Conservation (phyloP, 2,797 vertebrate genomes). For the Tachyglossus aculeatus region DNA sequence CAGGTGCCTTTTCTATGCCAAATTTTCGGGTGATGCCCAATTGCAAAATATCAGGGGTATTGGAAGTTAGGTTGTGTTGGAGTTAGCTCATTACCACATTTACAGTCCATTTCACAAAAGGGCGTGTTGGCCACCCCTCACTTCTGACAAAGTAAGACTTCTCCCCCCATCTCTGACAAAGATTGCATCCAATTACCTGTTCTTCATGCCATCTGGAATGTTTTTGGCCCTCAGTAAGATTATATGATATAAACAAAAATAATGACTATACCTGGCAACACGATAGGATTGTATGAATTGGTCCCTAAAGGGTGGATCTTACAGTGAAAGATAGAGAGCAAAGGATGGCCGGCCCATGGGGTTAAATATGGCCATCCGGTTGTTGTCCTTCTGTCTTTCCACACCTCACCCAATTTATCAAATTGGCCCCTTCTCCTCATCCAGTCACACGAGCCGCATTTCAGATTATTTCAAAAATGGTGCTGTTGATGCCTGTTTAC, state of each 20-base stretch:
- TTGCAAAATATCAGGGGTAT: conserved; percentile 56
- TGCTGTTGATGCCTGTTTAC: too few relatives aligned
- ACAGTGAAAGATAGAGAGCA: conserved; percentile 3
- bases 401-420: not conserved
- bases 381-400: not conserved
- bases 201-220: conserved; percentile 61
- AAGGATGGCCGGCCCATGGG: not conserved
- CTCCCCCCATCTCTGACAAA: too few relatives aligned
- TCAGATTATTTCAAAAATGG: too few relatives aligned
- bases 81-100: conserved; percentile 67
- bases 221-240: conserved; percentile 63
- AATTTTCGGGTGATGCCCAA: conserved; percentile 60
- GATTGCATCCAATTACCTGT: conserved; percentile 60
- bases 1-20: conserved; percentile 68
- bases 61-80: conserved; percentile 59
- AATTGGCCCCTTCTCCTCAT: too few relatives aligned
- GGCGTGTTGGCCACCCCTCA: conserved; percentile 59
- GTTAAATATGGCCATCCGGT: not conserved
- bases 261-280: conserved; percentile 36
- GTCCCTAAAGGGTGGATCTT: conserved; percentile 35
- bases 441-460: too few relatives aligned
- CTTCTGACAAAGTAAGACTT: too few relatives aligned
- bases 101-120: conserved; percentile 52
- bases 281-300: conserved; percentile 4
- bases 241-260: conserved; percentile 58